Evolutionary conservation across 2,888 invertebrate species (phyloP).

Genomic region (Erynnis tages): DNA sequence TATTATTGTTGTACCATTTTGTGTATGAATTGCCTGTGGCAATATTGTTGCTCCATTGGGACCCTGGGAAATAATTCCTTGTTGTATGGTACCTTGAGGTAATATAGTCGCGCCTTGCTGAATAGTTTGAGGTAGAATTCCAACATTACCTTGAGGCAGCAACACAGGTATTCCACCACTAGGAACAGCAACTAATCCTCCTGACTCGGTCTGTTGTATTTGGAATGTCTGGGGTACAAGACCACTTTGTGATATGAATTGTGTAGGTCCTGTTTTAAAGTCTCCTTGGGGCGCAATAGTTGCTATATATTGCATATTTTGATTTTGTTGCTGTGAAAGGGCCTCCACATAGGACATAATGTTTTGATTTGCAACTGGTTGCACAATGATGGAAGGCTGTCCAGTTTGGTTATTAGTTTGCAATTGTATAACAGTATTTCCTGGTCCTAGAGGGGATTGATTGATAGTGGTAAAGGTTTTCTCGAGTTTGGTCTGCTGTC

Average conservation of each 20-base stretch:
- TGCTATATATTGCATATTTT: constrained; percentile 89
- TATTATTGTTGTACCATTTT: constrained; percentile 83
- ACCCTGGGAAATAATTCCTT: constrained; percentile 76
- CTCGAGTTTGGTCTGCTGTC: constrained; percentile 75
- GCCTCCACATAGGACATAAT: constrained; percentile 86
- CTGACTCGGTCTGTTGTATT: constrained; percentile 83
- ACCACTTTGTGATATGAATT: constrained; percentile 79
- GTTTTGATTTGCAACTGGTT: constrained; percentile 83
- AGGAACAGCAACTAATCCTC: constrained; percentile 82
- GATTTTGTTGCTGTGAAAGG: constrained; percentile 85
- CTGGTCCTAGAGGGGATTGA: constrained; percentile 67
- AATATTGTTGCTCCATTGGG: constrained; percentile 82
- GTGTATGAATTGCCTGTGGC: constrained; percentile 81
- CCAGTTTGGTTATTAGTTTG: constrained; percentile 79
- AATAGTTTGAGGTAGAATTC: constrained; percentile 71
- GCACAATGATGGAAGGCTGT: constrained; percentile 85
- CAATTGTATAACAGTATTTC: constrained; percentile 79
- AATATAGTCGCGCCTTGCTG: constrained; percentile 81
- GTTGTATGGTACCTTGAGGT: constrained; percentile 80
- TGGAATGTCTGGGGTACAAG: constrained; percentile 82
- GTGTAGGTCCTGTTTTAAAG: constrained; percentile 77
- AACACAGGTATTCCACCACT: constrained; percentile 82
- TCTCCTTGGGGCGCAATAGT: constrained; percentile 84
- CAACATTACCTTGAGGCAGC: constrained; percentile 76
- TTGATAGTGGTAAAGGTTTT: constrained; percentile 74